phyloP scores from a whole-genome alignment of 2,113 vertebrate genomes.

The Salvator merianae region DNA sequence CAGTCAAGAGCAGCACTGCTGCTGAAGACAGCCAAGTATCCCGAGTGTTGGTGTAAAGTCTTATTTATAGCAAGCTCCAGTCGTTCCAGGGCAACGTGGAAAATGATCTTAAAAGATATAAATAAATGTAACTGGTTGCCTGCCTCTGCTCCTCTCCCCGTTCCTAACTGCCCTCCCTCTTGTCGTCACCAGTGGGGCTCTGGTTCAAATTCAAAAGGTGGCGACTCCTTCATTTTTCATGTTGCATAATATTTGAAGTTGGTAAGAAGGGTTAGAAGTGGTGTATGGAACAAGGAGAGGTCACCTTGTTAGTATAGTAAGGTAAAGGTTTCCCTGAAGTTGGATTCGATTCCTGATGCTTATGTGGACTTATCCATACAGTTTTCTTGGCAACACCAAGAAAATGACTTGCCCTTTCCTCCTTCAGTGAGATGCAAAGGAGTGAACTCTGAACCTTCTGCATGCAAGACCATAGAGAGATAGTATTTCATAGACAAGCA shows the following conservation, averaged over 20 bases:
- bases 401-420: background rate
- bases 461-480: too few relatives aligned
- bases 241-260: background rate
- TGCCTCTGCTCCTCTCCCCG: background rate
- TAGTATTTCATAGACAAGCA: background rate
- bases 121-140: conserved; percentile 11
- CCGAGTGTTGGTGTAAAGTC: conserved; percentile 11
- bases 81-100: conserved; percentile 9
- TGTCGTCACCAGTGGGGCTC: background rate
- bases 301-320: background rate
- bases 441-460: too few relatives aligned
- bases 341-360: too few relatives aligned
- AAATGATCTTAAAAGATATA: conserved; percentile 33
- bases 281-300: too few relatives aligned
- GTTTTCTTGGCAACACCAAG: too few relatives aligned
- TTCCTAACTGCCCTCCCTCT: background rate
- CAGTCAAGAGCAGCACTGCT: background rate
- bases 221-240: background rate
- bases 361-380: too few relatives aligned
- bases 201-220: background rate
- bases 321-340: too few relatives aligned
- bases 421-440: too few relatives aligned
- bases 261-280: background rate
- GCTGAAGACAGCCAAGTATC: background rate
- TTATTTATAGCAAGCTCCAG: conserved; percentile 22